Evolutionary conservation across 2,888 invertebrate species (phyloP).

Genomic region (Oegoconia quadripuncta): DNA sequence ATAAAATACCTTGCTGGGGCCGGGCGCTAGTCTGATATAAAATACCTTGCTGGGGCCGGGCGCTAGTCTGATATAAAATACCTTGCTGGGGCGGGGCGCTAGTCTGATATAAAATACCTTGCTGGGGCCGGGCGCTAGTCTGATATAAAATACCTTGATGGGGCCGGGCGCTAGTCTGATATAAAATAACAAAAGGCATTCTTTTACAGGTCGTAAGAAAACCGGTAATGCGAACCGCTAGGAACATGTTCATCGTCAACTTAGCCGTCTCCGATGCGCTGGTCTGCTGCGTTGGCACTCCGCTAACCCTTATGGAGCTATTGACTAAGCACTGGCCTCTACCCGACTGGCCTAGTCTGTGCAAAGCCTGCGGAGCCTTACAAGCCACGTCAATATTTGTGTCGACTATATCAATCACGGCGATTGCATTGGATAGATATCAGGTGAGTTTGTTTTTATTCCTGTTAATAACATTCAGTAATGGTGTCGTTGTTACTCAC

Average conservation of each 20-base stretch:
- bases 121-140: too few species aligned
- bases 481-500: too few species aligned
- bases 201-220: conserved; percentile 85
- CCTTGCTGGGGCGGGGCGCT: too few species aligned
- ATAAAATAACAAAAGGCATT: not conserved
- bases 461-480: too few species aligned
- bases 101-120: too few species aligned
- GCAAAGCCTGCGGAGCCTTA: conserved; percentile 91
- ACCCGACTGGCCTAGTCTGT: conserved; percentile 86
- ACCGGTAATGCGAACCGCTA: conserved; percentile 92
- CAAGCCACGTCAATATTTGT: conserved; percentile 96
- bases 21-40: too few species aligned
- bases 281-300: conserved; percentile 93
- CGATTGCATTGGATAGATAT: conserved; percentile 92
- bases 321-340: conserved; percentile 92
- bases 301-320: conserved; percentile 92
- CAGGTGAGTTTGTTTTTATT: conserved; percentile 69
- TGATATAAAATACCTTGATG: too few species aligned
- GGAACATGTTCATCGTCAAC: conserved; percentile 96
- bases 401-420: conserved; percentile 95
- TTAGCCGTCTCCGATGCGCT: conserved; percentile 91
- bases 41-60: too few species aligned
- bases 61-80: too few species aligned
- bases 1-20: too few species aligned
- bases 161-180: too few species aligned